These are phyloP conservation scores for Labroides dimidiatus DNA, from an alignment of 2,797 vertebrate species.

Conservation along the genomic window DNA sequence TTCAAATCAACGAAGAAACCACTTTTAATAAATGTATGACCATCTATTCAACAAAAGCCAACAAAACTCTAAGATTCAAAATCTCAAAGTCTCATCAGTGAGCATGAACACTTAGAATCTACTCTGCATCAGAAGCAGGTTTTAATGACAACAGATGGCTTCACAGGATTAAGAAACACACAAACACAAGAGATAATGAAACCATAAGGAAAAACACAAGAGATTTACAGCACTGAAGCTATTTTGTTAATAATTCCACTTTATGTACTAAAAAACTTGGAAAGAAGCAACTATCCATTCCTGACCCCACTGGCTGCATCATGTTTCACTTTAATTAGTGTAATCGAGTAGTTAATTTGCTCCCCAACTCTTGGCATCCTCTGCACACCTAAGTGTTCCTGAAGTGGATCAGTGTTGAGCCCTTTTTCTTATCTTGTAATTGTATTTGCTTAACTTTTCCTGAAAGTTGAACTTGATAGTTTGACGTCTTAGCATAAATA, in stretches of 20 bases:
- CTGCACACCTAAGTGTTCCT: conserved; percentile 32
- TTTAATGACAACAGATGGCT: conserved; percentile 76
- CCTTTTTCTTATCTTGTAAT: conserved; percentile 43
- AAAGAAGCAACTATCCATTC: conserved; percentile 25
- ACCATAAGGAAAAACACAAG: conserved; percentile 19
- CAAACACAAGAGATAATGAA: conserved; percentile 39
- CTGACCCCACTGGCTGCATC: conserved; percentile 46
- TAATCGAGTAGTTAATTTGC: conserved; percentile 65
- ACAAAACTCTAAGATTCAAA: conserved; percentile 42
- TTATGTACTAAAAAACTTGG: conserved; percentile 60
- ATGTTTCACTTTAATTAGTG: conserved; percentile 67
- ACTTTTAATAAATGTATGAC: not conserved
- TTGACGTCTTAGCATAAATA: conserved; percentile 37
- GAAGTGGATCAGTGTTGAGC: conserved; percentile 37
- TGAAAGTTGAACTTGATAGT: conserved; percentile 14
- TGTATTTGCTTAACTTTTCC: conserved; percentile 45
- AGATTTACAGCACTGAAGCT: conserved; percentile 25
- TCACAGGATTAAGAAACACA: conserved; percentile 64
- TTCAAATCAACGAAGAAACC: not conserved
- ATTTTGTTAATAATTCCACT: conserved; percentile 61
- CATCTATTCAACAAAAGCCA: conserved; percentile 8
- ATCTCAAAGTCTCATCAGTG: conserved; percentile 54
- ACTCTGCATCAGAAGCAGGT: conserved; percentile 48
- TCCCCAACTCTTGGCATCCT: conserved; percentile 47
- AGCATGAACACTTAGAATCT: conserved; percentile 39